A percentile compares a stretch with the other conserved stretches of the same genome.
Conservation (phyloP, 2,113 vertebrate species). For the Gopherus flavomarginatus region DNA sequence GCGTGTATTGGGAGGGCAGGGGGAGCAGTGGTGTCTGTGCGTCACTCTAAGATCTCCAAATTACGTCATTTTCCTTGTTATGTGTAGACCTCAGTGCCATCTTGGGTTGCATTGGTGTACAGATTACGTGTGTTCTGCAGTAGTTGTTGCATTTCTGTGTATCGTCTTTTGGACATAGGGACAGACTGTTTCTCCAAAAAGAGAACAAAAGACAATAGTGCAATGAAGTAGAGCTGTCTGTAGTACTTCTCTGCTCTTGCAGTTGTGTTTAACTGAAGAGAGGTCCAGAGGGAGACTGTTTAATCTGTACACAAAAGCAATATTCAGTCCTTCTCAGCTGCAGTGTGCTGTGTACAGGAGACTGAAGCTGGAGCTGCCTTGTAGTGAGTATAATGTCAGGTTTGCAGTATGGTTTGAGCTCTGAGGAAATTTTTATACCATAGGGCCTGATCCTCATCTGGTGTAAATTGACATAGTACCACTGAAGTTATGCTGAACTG, state of each 20-base stretch:
- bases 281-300: conserved; percentile 17
- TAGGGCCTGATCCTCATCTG: background rate
- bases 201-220: background rate
- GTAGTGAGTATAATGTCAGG: background rate
- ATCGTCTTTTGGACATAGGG: background rate
- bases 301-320: background rate
- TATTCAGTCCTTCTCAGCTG: background rate
- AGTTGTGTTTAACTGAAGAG: background rate
- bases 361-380: background rate
- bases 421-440: background rate
- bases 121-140: rapidly evolving
- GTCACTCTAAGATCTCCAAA: background rate
- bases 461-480: rapidly evolving
- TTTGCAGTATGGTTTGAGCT: background rate
- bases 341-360: background rate
- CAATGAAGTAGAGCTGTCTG: background rate
- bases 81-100: rapidly evolving
- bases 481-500: background rate
- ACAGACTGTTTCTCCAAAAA: background rate
- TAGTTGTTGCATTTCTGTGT: rapidly evolving
- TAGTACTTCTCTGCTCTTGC: background rate
- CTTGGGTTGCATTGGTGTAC: background rate
- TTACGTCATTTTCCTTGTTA: rapidly evolving
- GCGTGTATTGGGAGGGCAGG: background rate
- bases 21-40: rapidly evolving